phyloP scores from a whole-genome alignment of 2,888 invertebrate genomes.

The Leptinotarsa haldemani region DNA sequence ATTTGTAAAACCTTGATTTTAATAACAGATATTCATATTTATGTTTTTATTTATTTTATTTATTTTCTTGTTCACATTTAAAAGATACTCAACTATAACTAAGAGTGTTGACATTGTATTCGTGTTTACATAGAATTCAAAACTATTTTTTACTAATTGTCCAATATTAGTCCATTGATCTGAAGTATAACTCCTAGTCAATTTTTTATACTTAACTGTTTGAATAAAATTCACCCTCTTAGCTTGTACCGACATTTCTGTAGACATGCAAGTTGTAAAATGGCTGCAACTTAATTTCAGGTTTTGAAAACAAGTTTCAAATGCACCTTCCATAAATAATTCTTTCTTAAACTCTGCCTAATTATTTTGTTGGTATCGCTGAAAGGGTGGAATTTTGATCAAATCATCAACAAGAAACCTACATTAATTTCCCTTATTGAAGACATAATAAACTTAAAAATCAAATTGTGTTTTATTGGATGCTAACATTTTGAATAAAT shows the following conservation, averaged over 20 bases:
- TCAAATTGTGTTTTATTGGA: neutral
- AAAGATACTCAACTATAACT: no score
- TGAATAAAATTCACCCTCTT: neutral
- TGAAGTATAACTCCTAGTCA: constrained; percentile 15
- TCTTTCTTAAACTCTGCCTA: neutral
- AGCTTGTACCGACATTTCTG: neutral
- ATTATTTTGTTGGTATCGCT: neutral
- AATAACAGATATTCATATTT: neutral
- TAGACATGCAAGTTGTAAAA: no score
- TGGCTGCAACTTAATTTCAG: no score
- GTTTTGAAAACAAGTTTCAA: no score
- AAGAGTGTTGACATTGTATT: no score
- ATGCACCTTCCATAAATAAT: no score
- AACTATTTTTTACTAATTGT: neutral
- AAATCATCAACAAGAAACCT: neutral
- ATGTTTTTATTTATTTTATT: neutral
- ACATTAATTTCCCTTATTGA: neutral
- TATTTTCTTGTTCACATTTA: neutral
- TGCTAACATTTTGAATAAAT: neutral
- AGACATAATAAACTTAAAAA: neutral
- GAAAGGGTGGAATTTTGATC: neutral
- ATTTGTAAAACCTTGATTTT: neutral
- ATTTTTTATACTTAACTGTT: neutral
- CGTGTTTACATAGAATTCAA: no score
- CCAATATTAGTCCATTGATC: neutral